Evolutionary conservation across 2,888 invertebrate species (phyloP), one percentile per base, ranked within the genome.

Genomic region (Aleiodes testaceus): DNA sequence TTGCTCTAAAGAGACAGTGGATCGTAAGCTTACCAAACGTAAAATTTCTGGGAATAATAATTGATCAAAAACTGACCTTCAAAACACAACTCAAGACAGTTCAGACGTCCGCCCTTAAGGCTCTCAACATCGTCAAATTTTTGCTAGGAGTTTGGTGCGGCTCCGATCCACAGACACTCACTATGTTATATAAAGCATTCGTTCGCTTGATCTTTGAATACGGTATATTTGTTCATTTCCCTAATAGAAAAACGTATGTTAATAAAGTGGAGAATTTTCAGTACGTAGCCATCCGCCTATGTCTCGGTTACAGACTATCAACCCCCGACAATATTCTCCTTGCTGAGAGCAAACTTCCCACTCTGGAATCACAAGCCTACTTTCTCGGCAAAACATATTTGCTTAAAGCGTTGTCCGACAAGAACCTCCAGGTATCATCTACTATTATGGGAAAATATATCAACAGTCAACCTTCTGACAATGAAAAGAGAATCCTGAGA

Each of bases 241-340:
- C 47, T 0, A 49, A 12, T 6, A 1, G 14, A 0, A 65, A 30
- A 20, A 20, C 18, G 12, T 3, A 45, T 9, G 1, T 4, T 0
- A 9, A n/a, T 5, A 64, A 64, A 65, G 1, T 65, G 0, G 49
- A 49, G 20, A 65, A 6, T 30, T 12, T 65, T 49, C 65, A 65
- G 20, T 65, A 14, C 9, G 3, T 30, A 0, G 49, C 65, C 7
- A 65, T 65, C 7, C 14, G 47, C 14, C 20, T 18, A 18, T 16
- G 22, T 47, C 49, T 65, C 9, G 65, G 65, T 0, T 47, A 47
- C 49, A 5, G 65, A 6, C 11, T 9, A 6, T 47, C 14, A 1
- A 65, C 65, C 0, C 49, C 65, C 7, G 22, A 14, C 1, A 49
- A 65, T 47, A 26, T 65, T 14, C 22, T 65, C 0, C 11, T 47